Evolutionary conservation across 2,888 invertebrate species (phyloP).

Genomic region (Deilephila porcellus): DNA sequence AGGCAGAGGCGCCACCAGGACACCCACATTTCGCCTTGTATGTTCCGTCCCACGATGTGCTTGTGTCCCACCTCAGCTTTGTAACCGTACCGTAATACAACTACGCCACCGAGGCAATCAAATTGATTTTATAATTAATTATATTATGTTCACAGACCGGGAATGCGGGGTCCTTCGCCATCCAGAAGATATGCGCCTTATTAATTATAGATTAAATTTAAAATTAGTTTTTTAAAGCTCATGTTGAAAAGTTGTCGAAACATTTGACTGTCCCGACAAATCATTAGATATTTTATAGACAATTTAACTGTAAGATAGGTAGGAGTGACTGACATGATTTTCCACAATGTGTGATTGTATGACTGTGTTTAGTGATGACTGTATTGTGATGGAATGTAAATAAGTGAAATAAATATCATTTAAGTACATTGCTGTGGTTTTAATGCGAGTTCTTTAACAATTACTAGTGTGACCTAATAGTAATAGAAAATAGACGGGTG

Average conservation of each 20-base stretch:
- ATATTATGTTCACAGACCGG: constrained; percentile 85
- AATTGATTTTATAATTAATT: not conserved
- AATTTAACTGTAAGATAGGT: constrained; percentile 57
- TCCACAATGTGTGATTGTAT: constrained; percentile 53
- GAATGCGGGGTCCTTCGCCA: constrained; percentile 92
- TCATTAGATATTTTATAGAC: constrained; percentile 63
- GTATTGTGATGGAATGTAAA: constrained; percentile 70
- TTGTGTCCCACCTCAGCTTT: no score
- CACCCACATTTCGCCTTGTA: no score
- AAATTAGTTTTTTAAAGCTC: constrained; percentile 51
- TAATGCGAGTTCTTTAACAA: not conserved
- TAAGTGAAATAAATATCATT: constrained; percentile 76
- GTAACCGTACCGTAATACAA: no score
- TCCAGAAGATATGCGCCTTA: constrained; percentile 94
- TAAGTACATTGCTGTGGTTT: constrained; percentile 61
- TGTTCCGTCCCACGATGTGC: no score
- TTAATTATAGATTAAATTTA: constrained; percentile 64
- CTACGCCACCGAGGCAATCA: no score
- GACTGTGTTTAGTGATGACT: constrained; percentile 52
- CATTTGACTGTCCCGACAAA: constrained; percentile 58
- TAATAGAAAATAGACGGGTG: no score
- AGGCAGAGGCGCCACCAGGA: no score
- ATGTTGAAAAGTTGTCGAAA: constrained; percentile 52
- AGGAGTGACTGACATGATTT: constrained; percentile 64
- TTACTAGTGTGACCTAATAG: not conserved